Evolutionary conservation across 1,140 invertebrate species (phyloP).

Genomic region (Apis florea): DNA sequence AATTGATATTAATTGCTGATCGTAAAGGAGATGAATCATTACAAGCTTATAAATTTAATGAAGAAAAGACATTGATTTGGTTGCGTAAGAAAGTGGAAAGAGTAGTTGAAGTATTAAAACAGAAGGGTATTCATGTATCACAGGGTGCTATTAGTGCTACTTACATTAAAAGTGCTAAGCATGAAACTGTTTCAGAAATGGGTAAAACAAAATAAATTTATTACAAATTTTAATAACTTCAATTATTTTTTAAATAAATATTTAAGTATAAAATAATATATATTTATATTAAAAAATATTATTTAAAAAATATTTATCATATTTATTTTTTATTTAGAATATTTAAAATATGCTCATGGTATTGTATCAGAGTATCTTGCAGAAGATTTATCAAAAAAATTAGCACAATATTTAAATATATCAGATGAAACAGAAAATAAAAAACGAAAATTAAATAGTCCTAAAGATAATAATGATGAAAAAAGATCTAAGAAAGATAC

Average conservation of each 20-base stretch:
- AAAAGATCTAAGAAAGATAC: constrained; percentile 73
- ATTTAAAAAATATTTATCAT: constrained; percentile 23
- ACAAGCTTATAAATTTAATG: constrained; percentile 89
- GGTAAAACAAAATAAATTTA: constrained; percentile 61
- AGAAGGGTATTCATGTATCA: constrained; percentile 86
- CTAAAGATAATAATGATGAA: constrained; percentile 68
- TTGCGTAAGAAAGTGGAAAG: constrained; percentile 85
- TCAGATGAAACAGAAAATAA: constrained; percentile 82
- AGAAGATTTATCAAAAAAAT: constrained; percentile 83
- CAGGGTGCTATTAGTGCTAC: constrained; percentile 86
- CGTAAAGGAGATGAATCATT: constrained; percentile 85
- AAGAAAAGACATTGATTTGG: constrained; percentile 88
- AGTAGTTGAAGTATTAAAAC: constrained; percentile 83
- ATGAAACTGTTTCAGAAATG: constrained; percentile 78
- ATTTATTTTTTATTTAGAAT: constrained; percentile 78
- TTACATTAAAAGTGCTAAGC: constrained; percentile 84
- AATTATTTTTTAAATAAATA: neutral
- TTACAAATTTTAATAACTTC: neutral
- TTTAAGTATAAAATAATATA: neutral
- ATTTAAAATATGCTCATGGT: constrained; percentile 85
- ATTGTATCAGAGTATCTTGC: constrained; percentile 86
- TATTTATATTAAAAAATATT: neutral
- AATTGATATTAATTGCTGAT: constrained; percentile 82
- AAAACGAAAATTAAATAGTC: constrained; percentile 82
- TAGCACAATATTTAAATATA: constrained; percentile 83